Percentiles rank a stretch among this genome's conserved stretches.
Evolutionary conservation across 1,140 invertebrate genomes (phyloP).

Genomic region (Bombyx mori): DNA sequence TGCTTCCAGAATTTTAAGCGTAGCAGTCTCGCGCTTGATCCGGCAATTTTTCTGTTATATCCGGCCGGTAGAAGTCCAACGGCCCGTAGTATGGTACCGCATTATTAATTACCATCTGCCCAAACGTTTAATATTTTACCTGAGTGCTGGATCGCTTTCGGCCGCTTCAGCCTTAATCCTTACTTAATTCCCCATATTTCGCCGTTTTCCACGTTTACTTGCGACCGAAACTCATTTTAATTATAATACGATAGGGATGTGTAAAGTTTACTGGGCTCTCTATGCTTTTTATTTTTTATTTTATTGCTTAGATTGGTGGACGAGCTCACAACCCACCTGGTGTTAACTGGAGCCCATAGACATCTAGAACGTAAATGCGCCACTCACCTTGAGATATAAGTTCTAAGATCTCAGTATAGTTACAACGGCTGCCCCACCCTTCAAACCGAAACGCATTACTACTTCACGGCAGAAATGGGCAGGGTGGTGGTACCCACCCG

Average conservation of each 20-base stretch:
- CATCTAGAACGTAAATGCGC: too few species aligned
- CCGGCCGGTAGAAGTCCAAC: slow-evolving; percentile 30
- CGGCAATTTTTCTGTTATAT: slow-evolving; percentile 47
- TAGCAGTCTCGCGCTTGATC: slow-evolving; percentile 28
- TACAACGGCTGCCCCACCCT: too few species aligned
- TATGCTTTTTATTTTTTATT: too few species aligned
- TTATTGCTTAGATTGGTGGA: too few species aligned
- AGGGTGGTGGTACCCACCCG: too few species aligned
- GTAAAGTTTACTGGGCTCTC: too few species aligned
- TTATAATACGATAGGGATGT: background rate
- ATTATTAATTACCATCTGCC: slow-evolving; percentile 58
- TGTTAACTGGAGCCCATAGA: too few species aligned
- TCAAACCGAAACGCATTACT: too few species aligned
- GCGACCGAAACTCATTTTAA: slow-evolving; percentile 26
- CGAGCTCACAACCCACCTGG: too few species aligned
- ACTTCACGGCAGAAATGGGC: too few species aligned
- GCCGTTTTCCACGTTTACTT: slow-evolving; percentile 32
- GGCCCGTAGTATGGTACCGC: slow-evolving; percentile 30
- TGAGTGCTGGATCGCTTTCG: slow-evolving; percentile 42
- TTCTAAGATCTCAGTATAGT: too few species aligned
- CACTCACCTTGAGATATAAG: too few species aligned
- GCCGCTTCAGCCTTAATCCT: slow-evolving; percentile 40
- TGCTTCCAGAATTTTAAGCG: slow-evolving; percentile 35
- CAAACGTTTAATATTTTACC: slow-evolving; percentile 57
- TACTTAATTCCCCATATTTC: slow-evolving; percentile 48